Evolutionary conservation across 2,888 invertebrate species (phyloP), one percentile per base, ranked within the genome.

Genomic region (Linnaemya tessellans): DNA sequence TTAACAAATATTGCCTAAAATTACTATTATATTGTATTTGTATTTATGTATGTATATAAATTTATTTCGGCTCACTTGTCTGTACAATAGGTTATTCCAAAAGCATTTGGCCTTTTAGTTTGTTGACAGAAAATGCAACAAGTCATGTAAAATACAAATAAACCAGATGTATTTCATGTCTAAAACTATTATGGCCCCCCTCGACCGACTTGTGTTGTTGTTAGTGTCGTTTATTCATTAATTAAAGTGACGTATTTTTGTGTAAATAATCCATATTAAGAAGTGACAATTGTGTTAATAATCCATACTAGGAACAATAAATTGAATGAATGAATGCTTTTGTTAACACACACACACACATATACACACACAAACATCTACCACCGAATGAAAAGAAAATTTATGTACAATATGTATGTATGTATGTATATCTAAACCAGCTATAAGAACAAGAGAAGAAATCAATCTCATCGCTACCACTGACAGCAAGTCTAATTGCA

Each of bases 221-320:
- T 49, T 46, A 25, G 41, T 65, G 20, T 80, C 13, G 20, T 65
- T 65, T 80, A 43, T 80, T 22, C 43, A 41, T 71, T 80, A 71
- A 80, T 65, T 80, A 80, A 71, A 73, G 56, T 73, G 58, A 58
- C 20, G 49, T 38, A 64, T 11, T 71, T 71, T 54, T 65, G 71
- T 80, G 71, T 65, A 73, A 73, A 80, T 65, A 73, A 71, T 80
- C 71, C 56, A 46, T 46, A 56, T 65, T 73, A 71, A 65, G 62
- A 65, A 80, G 80, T 80, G 73, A 41, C 58, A 73, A 74, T 73
- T 74, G 73, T 73, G 49, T 58, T 80, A 65, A 80, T 67, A 67
- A 73, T 65, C 65, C 49, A 25, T 67, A 41, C 46, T 74, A 67
- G 46, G 38, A 65, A 13, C 56, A 15, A 46, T 46, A 20, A 79